Evolutionary conservation across 2,888 invertebrate genomes (phyloP), one percentile per base, ranked within the genome.

Genomic region (Drosophila mimica): DNA sequence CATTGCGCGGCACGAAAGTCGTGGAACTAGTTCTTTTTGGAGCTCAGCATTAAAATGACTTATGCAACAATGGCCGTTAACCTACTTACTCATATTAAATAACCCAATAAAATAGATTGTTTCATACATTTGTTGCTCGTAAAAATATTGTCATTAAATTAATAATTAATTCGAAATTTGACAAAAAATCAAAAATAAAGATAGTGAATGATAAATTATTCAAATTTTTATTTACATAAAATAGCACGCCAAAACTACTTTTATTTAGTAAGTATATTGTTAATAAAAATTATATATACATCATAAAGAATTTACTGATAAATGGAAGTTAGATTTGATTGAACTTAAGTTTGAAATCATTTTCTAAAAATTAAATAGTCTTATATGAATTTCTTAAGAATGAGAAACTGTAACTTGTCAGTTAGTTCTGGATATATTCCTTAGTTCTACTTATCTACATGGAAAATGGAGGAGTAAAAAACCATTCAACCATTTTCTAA

Each of bases 21-120:
- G 9, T 33, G 36, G 65, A 75, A 52, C 74, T 59, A 72, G 64
- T 70, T 76, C 51, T 11, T 54, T 33, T 43, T 40, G 11, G 3
- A 15, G 36, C 34, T 17, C 17, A 25, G 25, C 25, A 8, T 53
- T 7, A 7, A 15, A 7, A 46, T 46, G 8, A 25, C 15, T 25
- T 25, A 25, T 25, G 4, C 8, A 46, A 7, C 4, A 2, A 15
- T 46, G 7, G 15, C 15, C 8, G 25, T 15, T 46, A 46, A 25
- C 20, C 46, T 25, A 20, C 46, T 15, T 25, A 46, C 4, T 46
- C 20, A 20, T 15, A 8, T 15, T 8, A 4, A 20, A 46, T 15
- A 15, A 4, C 15, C 13, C 43, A 6, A 5, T 43, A 5, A 11
- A 43, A 3, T 43, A 43, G 5, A n/a, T 5, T 20, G 2, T 1